phyloP scores from a whole-genome alignment of 2,113 vertebrate species.

The Trochalopteron elliotii region DNA sequence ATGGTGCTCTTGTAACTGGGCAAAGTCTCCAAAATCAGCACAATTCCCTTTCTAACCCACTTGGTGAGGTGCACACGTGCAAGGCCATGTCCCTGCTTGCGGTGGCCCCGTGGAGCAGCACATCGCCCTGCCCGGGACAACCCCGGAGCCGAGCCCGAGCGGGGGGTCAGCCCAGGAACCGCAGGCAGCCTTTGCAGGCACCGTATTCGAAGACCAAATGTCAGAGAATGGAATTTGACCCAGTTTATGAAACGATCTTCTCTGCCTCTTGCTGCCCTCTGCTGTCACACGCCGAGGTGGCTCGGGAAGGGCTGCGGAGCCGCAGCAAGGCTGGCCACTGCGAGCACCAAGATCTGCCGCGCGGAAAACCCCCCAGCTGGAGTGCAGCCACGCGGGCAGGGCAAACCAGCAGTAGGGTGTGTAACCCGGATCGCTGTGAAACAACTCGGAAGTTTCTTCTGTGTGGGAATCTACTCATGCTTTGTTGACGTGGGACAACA shows the following conservation, averaged over 20 bases:
- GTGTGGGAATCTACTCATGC: background rate
- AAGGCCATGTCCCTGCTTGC: accelerated
- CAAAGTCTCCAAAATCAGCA: background rate
- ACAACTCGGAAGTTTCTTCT: background rate
- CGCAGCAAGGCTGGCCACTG: accelerated
- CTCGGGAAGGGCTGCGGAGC: background rate
- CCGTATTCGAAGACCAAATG: accelerated
- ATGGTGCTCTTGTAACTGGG: background rate
- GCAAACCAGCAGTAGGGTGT: accelerated
- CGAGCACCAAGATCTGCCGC: accelerated
- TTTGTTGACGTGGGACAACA: background rate
- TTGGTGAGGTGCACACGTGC: accelerated
- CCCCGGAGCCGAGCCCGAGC: background rate
- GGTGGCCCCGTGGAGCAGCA: accelerated
- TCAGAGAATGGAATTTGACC: background rate
- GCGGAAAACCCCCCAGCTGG: accelerated
- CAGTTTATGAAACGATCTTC: background rate
- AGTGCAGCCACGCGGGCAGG: background rate
- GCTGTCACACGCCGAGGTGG: constrained; percentile 11
- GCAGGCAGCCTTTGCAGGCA: accelerated
- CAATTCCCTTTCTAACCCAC: background rate
- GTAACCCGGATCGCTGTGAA: accelerated
- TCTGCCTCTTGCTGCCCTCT: constrained; percentile 76
- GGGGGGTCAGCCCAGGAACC: accelerated
- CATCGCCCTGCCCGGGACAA: accelerated